Evolutionary conservation across 2,888 invertebrate genomes (phyloP).

Genomic region (Chromoteleia sp.): DNA sequence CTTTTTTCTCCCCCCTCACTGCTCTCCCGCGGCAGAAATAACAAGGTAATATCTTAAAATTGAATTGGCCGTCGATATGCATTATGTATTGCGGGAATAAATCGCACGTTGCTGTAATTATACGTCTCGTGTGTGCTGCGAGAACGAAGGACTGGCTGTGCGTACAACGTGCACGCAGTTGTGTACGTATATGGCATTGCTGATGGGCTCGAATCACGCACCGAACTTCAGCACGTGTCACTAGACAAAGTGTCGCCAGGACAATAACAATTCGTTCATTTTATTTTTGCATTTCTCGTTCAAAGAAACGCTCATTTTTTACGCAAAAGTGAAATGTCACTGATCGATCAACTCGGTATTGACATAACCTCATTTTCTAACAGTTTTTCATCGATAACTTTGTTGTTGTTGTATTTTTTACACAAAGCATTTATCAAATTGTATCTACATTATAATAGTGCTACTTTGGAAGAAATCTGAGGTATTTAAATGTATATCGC

Average conservation of each 20-base stretch:
- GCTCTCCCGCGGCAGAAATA: constrained; percentile 12
- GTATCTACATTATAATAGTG: no score
- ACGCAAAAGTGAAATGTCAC: no score
- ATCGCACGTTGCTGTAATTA: constrained; percentile 59
- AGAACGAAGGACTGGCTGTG: constrained; percentile 32
- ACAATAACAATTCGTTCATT: constrained; percentile 12
- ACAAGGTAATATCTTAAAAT: constrained; percentile 59
- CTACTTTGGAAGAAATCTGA: no score
- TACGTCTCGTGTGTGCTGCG: constrained; percentile 50
- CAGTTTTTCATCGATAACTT: no score
- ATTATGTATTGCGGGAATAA: constrained; percentile 60
- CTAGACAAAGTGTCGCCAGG: constrained; percentile 69
- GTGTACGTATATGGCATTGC: constrained; percentile 44
- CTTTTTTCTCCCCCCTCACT: not conserved
- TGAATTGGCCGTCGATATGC: constrained; percentile 62
- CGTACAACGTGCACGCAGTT: constrained; percentile 42
- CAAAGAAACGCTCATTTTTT: no score
- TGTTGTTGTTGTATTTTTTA: no score
- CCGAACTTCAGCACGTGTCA: constrained; percentile 62
- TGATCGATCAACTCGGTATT: no score
- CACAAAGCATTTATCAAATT: no score
- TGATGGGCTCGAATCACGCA: constrained; percentile 69
- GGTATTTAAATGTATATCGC: no score
- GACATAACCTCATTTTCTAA: no score
- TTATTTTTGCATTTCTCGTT: no score